Conservation (phyloP, 2,113 vertebrate genomes). For the Callipepla squamata region DNA sequence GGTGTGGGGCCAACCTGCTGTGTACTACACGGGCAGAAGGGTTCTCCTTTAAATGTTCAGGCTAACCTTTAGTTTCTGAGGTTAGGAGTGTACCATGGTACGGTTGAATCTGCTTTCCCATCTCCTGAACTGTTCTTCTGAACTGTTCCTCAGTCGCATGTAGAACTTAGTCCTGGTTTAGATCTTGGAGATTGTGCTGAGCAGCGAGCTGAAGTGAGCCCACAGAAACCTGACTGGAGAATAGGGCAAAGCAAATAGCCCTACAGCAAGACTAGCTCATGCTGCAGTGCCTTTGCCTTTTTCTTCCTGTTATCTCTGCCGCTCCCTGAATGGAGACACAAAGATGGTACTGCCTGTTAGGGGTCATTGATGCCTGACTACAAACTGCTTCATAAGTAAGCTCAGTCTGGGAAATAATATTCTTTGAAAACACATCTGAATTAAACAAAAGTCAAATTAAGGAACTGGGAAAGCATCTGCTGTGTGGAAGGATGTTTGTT, state of each 20-base stretch:
- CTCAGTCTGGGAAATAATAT: slow-evolving; percentile 77
- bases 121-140: not conserved
- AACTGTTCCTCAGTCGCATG: not conserved
- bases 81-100: not conserved
- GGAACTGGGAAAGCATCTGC: slow-evolving; percentile 74
- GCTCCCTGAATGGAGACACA: slow-evolving; percentile 9
- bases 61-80: not conserved
- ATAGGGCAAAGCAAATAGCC: not conserved
- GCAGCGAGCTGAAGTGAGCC: not conserved
- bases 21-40: not conserved
- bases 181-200: not conserved
- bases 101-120: not conserved
- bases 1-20: not conserved
- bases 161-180: not conserved
- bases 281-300: not conserved
- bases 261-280: not conserved
- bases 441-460: slow-evolving; percentile 73
- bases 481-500: slow-evolving; percentile 41
- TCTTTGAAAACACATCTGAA: slow-evolving; percentile 74
- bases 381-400: slow-evolving; percentile 68
- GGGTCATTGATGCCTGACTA: slow-evolving; percentile 64
- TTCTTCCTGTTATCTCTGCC: not conserved
- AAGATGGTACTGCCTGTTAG: slow-evolving; percentile 43
- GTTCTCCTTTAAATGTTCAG: not conserved
- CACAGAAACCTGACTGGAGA: not conserved